Evolutionary conservation across 2,888 invertebrate species (phyloP), one percentile per base, ranked within the genome.

Genomic region (Sicus ferrugineus): DNA sequence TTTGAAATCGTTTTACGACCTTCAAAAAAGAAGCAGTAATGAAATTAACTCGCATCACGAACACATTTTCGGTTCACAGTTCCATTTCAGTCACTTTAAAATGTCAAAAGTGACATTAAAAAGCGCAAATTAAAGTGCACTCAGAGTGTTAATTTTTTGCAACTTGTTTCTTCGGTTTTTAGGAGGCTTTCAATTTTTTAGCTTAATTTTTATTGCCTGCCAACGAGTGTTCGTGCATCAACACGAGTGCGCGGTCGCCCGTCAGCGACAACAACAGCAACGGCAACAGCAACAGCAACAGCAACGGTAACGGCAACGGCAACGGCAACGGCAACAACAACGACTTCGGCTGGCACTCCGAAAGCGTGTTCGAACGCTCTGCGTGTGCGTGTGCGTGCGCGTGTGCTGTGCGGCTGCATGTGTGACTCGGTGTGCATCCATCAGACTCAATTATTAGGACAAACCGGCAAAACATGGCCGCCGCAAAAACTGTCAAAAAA

Each of bases 381-480:
- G 56, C 46, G 26, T 54, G 54, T 52, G 30, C 61, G n/a, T 61
- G 50, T 67, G 23, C 42, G 66, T 59, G 21, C 23, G 34, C 34
- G 19, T 31, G 16, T 50, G 42, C n/a, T 67, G 23, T 38, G 54
- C 30, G 21, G n/a, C 30, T 61, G 14, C 26, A n/a, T 31, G 5
- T 28, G 64, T 56, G 48, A 11, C 4, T 48, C 34, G 59, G 66
- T 52, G 67, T 67, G 58, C 65, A 62, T 69, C 65, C 68, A 70
- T 68, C 70, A 67, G 66, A 69, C 67, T 67, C 76, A 73, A 74
- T 75, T 76, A 76, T 75, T 76, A 76, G 75, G 68, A 75, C 75
- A 76, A 76, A 75, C 73, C 75, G 73, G 71, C 69, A 73, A 72
- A 73, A 75, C 70, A 71, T 69, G 70, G 70, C 62, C 70, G 67